Base-by-base conservation (phyloP, 2,888 invertebrate genomes). In the Venusia cambrica region DNA sequence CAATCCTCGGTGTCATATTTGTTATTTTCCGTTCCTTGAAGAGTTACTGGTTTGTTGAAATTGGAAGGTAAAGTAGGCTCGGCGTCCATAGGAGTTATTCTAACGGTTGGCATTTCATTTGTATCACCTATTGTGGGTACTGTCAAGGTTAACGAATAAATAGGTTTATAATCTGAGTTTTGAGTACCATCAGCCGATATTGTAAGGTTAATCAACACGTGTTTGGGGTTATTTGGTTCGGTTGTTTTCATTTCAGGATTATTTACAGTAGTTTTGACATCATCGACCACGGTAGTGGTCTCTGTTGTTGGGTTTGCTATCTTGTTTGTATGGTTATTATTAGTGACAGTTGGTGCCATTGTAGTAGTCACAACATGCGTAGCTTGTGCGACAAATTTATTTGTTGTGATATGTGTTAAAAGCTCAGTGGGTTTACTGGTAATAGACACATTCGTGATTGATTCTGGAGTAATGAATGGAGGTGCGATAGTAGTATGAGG, bases 121-220 rank as follows among this genome's bases (percentile, higher is more conserved):
- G 71, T 57, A 57, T 88, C 83, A 15, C 87, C 88, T 52, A 89
- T 84, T 31, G 92, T 92, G 4, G 95, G 95, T 34, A 96, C 92
- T 43, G 93, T 93, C 39, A 95, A 91, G 58, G 95, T 94, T 52
- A 95, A 83, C 16, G 94, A 92, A 79, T 95, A 95, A 45, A 95
- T 88, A 25, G 92, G 91, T 61, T 90, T 90, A 57, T 90, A 87
- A 48, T 71, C 64, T 39, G 75, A 70, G 48, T 66, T 76, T 44
- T 74, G 73, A 20, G 74, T 69, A 42, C 81, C 72, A 58, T 94
- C 93, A 20, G 93, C 92, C 40, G 93, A 91, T 60, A 95, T 94
- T 4, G 95, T 94, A 50, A 96, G 88, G 78, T 96, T 96, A 42
- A 96, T 92, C 50, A 94, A 84, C 55, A 95, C 91, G 57, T 92